Percentiles rank a stretch among this genome's conserved stretches.
These are phyloP conservation scores for Epinephelus coioides DNA, from an alignment of 2,797 vertebrate species.

Conservation along the genomic window DNA sequence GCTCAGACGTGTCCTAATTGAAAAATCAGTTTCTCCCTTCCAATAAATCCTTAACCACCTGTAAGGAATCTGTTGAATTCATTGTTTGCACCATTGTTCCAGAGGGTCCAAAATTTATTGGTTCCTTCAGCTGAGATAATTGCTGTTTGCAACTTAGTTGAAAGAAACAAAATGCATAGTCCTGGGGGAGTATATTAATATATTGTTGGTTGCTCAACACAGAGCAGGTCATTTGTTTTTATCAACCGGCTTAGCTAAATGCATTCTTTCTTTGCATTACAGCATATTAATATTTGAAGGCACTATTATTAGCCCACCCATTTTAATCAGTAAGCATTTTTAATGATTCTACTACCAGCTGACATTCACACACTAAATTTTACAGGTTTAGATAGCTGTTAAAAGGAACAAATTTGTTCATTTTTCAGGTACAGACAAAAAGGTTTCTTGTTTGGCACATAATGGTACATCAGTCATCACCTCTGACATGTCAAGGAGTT, in stretches of 20 bases:
- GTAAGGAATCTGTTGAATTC: conserved; percentile 48
- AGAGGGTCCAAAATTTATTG: conserved; percentile 55
- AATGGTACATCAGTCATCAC: conserved; percentile 7
- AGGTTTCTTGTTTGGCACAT: background rate
- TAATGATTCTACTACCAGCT: conserved; percentile 27
- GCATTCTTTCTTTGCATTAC: conserved; percentile 40
- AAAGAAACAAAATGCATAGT: conserved; percentile 53
- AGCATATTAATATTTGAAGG: conserved; percentile 47
- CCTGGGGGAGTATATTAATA: conserved; percentile 55
- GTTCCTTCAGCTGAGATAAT: conserved; percentile 65
- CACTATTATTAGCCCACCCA: conserved; percentile 34
- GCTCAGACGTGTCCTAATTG: conserved; percentile 30
- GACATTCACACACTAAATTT: conserved; percentile 12
- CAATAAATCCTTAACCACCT: conserved; percentile 53
- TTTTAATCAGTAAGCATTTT: conserved; percentile 43
- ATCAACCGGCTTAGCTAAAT: conserved; percentile 49
- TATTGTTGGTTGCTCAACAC: conserved; percentile 56
- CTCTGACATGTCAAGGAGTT: conserved; percentile 4
- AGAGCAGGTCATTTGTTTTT: conserved; percentile 66
- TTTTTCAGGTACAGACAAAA: background rate
- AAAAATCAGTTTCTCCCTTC: conserved; percentile 40
- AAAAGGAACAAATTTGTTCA: background rate
- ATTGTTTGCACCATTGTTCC: conserved; percentile 44
- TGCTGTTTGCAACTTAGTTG: conserved; percentile 62
- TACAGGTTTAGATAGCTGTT: conserved; percentile 7